Base-by-base conservation (phyloP, 2,797 vertebrate genomes). In the Tokudaia muenninki region DNA sequence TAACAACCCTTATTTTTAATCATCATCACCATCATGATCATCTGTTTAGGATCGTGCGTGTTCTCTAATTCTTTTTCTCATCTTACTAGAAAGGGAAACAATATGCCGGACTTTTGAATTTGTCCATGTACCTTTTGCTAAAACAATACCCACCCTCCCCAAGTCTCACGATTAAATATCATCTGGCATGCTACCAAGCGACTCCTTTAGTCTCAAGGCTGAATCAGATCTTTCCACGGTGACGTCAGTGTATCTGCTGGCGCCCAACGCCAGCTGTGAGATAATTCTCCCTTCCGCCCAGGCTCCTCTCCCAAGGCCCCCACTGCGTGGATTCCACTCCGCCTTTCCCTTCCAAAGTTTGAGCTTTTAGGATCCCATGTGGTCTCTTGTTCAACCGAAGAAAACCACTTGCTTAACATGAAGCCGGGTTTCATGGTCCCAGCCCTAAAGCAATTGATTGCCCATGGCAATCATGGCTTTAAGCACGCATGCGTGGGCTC, bases 51-150 rank as follows among this genome's bases (percentile, higher is more conserved):
- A 17, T 17, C 29, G 0, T 74, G 47, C 89, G 34, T 70, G n/a
- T 75, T 89, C 14, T 77, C 87, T 87, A 87, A 92, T 84, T 16
- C 6, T 31, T 55, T 90, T 92, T 84, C 82, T 90, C 90, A 31
- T 78, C 10, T 90, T 87, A 65, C 55, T 87, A 79, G 90, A 70
- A 75, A 63, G 24, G 82, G n/a, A 74, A 93, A 90, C 34, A 72
- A 7, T 87, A 78, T 8, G 22, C 44, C 29, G 24, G 1, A 8
- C 47, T 83, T 84, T 92, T 67, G 4, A 74, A 92, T 92, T 91
- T 93, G 75, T 65, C 31, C 44, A 16, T 1, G 44, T 24, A 29
- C 79, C 70, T 86, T 86, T 91, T n/a, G 17, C 81, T 61, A 70
- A 17, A 31, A 74, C 86, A 74, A 75, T 86, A 82, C n/a, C 7